Base-by-base conservation (phyloP, 1,140 invertebrate species). In the Mya arenaria region DNA sequence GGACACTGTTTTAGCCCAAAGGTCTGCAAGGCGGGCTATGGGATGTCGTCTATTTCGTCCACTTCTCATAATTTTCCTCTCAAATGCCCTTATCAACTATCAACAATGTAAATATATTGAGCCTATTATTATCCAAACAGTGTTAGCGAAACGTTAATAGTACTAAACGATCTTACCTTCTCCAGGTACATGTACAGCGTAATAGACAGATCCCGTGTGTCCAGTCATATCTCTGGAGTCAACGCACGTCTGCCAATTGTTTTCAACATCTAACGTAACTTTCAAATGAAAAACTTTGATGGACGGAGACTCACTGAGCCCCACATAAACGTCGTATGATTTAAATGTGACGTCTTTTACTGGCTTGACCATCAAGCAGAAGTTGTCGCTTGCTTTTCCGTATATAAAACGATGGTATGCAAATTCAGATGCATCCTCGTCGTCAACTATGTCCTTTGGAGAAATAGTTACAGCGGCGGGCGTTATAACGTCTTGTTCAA, bases 361-460 rank as follows among this genome's bases (percentile, higher is more conserved):
- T 2, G 73, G 73, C 25, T 32, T n/a, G 2, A 77, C 30, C 13
- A 48, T 65, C 19, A 77, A 3, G 32, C 73, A 77, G n/a, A 77
- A 37, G 44, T 39, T 34, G n/a, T 77, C 73, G 28, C 39, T 77
- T 5, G 4, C 30, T 23, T 41, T 44, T 30, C 62, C 56, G 52
- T 77, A 77, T 0, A 65, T 28, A 34, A 77, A 77, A 8, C 17
- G 30, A 48, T 77, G 73, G 19, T 65, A 66, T 41, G 56, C 37
- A 65, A 77, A 74, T 39, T 60, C 36, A 5, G 71, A 74, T 23
- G 71, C 71, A 19, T 74, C 71, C 10, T 74, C 71, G 25, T 23
- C 56, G 32, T 39, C 25, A 4, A 74, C 71, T 23, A 23, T 10
- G 19, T 52, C 48, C 1, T 52, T 52, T 8, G 71, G 71, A 13